Base-by-base conservation (phyloP, 2,888 invertebrate genomes). In the Anthophora plumipes region DNA sequence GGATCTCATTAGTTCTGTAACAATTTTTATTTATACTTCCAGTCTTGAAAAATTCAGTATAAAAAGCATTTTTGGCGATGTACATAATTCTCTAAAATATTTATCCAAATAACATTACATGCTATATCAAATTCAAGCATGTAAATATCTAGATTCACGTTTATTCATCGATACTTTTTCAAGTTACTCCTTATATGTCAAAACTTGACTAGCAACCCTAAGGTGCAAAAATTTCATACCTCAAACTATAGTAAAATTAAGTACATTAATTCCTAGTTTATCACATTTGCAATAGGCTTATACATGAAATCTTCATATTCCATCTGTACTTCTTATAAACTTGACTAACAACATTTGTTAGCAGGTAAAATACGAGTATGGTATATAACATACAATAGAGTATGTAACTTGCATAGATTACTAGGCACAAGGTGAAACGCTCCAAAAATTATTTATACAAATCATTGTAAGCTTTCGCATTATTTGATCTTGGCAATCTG, bases 361-460 rank as follows among this genome's bases (percentile, higher is more conserved):
- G 77, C 75, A 31, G 72, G 43, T 85, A 82, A 85, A 86, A 83
- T 71, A 75, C 75, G 74, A 82, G 74, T 82, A 80, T 80, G 77
- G 46, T 86, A 43, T 87, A 67, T 85, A 85, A 81, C 71, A 75
- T 88, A 80, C 78, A 71, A 82, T 82, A 78, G 61, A 80, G 85
- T 83, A 87, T 78, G 55, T 81, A 85, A 82, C 50, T 80, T 83
- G 72, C 76, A 68, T 81, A 81, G 77, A 85, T 88, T 74, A 80
- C 84, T 91, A 92, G 92, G 92, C 92, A 92, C 91, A 87, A 91
- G 89, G 91, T 92, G 91, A 91, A 91, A 88, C 85, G 85, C 84
- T 90, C 87, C 70, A 78, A 84, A 78, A 74, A 43, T 79, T 76
- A 77, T 74, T 76, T 82, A 75, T 83, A 83, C 70, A 81, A 77